These are phyloP conservation scores for Heloderma charlesbogerti DNA, from an alignment of 2,113 vertebrate species.

Conservation along the genomic window DNA sequence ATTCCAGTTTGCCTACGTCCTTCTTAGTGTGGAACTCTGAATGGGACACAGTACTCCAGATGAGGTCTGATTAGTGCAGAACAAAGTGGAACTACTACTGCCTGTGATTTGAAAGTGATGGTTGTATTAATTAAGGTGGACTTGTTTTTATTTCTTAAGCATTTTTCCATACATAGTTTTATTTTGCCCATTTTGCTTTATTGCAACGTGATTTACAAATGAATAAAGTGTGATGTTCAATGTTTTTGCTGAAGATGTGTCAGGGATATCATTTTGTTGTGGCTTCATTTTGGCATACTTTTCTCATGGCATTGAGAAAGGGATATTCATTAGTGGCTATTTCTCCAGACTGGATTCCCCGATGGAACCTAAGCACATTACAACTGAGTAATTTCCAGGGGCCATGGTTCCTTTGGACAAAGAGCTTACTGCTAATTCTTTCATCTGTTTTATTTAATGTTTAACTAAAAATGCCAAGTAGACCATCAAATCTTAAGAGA, in stretches of 20 bases:
- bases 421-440: background rate
- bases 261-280: background rate
- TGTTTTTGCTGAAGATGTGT: background rate
- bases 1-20: background rate
- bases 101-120: background rate
- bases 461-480: constrained; percentile 10
- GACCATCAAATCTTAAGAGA: background rate
- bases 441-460: background rate
- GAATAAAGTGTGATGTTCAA: background rate
- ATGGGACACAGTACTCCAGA: no score
- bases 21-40: background rate
- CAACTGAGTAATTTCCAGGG: background rate
- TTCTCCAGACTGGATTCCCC: background rate
- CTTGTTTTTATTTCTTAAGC: background rate
- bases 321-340: background rate
- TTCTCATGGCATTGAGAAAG: background rate
- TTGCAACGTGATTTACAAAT: background rate
- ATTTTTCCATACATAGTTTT: background rate
- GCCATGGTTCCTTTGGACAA: constrained; percentile 17
- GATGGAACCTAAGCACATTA: background rate
- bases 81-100: background rate
- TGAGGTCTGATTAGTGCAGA: background rate
- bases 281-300: constrained; percentile 11
- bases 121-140: background rate
- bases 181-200: background rate